Evolutionary conservation across 1,140 invertebrate genomes (phyloP), one percentile per base, ranked within the genome.

Genomic region (Radopholus similis): DNA sequence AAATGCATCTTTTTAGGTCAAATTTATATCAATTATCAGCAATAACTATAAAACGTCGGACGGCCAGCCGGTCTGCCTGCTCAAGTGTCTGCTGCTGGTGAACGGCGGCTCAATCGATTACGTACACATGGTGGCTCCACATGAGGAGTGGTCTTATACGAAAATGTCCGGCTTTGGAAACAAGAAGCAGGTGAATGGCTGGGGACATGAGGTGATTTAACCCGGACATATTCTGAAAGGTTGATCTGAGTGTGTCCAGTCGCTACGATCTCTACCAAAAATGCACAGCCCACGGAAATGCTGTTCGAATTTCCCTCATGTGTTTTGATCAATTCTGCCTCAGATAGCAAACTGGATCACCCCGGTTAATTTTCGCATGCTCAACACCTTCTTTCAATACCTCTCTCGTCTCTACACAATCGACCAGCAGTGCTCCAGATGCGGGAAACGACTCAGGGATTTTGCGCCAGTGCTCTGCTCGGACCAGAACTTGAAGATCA

Each of bases 91-190:
- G 18, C 21, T 72, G 54, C 32, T 70, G 35, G 34, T 70, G 38
- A 72, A 70, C 49, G 70, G 70, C 37, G 68, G 68, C 28, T 13
- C n/a, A 8, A 62, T 70, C 23, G 68, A 70, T 30, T 70, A 59
- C 53, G 38, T 68, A 5, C 68, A 70, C n/a, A 37, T 70, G 28
- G 42, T 71, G 23, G 68, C 68, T 2, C 65, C 68, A 1, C 68
- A 69, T 42, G 68, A 70, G 15, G 68, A 70, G 35, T 70, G 68
- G 67, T 47, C 35, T 30, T 70, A 57, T 32, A n/a, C 23, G 3
- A 54, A 70, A 30, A 65, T 38, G 23, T 5, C 11, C 15, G 26
- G 26, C 9, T 34, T 68, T 18, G 30, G 59, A 13, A 62, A 26
- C 2, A 68, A 23, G 35, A 68, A 26, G 32, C 54, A 51, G 18